Evolutionary conservation across 2,888 invertebrate genomes (phyloP).

Genomic region (Myathropa florea): DNA sequence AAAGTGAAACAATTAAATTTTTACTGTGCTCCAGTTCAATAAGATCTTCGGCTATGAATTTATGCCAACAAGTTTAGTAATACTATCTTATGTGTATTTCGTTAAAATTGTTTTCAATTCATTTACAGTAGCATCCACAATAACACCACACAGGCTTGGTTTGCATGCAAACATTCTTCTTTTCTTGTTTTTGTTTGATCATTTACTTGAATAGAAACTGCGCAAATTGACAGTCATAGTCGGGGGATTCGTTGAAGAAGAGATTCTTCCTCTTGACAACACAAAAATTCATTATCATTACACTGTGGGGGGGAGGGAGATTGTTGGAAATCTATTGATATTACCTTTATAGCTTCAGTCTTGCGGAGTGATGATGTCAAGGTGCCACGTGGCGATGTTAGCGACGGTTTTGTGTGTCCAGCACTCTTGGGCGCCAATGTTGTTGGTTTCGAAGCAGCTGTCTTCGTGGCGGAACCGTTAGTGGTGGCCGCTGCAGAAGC

Average conservation of each 20-base stretch:
- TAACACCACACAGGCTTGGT: not conserved
- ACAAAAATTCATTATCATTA: conserved; percentile 3
- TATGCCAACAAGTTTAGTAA: conserved; percentile 5
- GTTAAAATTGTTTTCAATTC: conserved; percentile 2
- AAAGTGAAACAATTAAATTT: no score
- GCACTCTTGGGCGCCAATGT: conserved; percentile 64
- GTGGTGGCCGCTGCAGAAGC: conserved; percentile 55
- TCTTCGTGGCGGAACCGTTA: conserved; percentile 42
- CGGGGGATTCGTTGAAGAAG: conserved; percentile 54
- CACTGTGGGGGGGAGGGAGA: not conserved
- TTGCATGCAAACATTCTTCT: not conserved
- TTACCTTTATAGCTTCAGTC: conserved; percentile 72
- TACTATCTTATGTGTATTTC: conserved; percentile 25
- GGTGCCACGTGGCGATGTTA: conserved; percentile 77
- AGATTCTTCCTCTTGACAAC: conserved; percentile 59
- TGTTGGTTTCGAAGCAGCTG: conserved; percentile 55
- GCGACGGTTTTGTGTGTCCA: conserved; percentile 73
- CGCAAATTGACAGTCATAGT: conserved; percentile 38
- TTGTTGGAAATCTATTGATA: not conserved
- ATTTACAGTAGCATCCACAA: conserved; percentile 17
- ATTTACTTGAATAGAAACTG: conserved; percentile 57
- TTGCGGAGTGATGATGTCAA: conserved; percentile 77
- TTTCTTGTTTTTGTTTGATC: not conserved
- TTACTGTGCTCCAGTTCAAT: not conserved
- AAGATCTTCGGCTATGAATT: not conserved